A percentile compares a stretch with the other conserved stretches of the same genome.
These are phyloP conservation scores for Eremophila alpestris DNA, from an alignment of 2,797 vertebrate species.

Conservation along the genomic window DNA sequence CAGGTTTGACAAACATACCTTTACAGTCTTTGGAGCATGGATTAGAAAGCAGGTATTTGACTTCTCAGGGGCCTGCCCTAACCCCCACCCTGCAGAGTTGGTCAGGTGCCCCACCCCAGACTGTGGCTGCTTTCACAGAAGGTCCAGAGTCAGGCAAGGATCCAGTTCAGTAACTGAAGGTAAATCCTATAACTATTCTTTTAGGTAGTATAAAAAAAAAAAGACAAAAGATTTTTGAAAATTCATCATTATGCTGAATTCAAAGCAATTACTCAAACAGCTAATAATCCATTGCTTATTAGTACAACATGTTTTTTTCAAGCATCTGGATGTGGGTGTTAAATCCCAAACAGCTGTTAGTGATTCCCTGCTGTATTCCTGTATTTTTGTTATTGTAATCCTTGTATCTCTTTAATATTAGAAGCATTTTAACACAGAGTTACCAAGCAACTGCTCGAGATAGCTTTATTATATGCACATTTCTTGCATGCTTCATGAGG, in stretches of 20 bases:
- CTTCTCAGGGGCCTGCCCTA: neutral
- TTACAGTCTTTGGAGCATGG: neutral
- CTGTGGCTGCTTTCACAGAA: neutral
- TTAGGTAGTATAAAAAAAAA: neutral
- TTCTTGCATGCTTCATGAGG: neutral
- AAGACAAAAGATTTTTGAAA: neutral
- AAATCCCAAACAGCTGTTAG: constrained; percentile 49
- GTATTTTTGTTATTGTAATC: constrained; percentile 37
- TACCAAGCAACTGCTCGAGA: constrained; percentile 42
- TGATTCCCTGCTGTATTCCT: constrained; percentile 7
- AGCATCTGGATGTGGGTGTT: constrained; percentile 51
- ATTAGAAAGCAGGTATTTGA: neutral
- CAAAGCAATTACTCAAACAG: constrained; percentile 14
- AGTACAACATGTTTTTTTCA: constrained; percentile 23
- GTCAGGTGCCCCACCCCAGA: neutral
- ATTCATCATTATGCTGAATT: neutral
- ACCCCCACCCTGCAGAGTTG: neutral
- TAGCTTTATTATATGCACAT: neutral
- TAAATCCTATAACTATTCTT: neutral
- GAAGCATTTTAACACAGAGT: constrained; percentile 41
- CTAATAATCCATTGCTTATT: constrained; percentile 30
- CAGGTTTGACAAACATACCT: neutral
- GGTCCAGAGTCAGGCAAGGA: neutral
- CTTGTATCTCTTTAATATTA: constrained; percentile 21
- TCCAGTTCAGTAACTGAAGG: neutral